Conservation (phyloP, 2,797 vertebrate species). For the Oreonectes daqikongensis region DNA sequence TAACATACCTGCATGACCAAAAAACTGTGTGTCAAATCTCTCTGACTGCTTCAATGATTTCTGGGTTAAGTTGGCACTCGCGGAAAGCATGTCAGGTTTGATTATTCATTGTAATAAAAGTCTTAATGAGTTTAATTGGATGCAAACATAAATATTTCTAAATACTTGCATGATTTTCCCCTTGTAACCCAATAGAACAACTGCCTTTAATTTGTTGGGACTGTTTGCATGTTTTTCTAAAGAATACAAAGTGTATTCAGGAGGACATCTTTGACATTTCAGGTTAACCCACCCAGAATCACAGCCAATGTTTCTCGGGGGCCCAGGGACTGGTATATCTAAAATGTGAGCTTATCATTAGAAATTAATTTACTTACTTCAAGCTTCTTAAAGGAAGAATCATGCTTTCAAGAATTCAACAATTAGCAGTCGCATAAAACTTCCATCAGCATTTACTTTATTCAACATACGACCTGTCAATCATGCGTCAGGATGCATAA, state of each 20-base stretch:
- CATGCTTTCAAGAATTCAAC: too few relatives aligned
- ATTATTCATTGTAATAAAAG: background rate
- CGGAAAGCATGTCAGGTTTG: background rate
- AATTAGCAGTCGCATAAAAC: too few relatives aligned
- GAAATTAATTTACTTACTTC: too few relatives aligned
- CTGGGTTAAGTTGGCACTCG: background rate
- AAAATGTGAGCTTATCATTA: too few relatives aligned
- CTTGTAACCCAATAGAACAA: too few relatives aligned
- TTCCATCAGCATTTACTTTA: too few relatives aligned
- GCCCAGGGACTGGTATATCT: too few relatives aligned
- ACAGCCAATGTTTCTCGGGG: too few relatives aligned
- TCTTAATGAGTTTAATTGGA: background rate
- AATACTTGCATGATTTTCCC: background rate
- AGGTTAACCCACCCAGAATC: too few relatives aligned
- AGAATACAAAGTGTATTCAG: background rate
- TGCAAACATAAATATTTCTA: background rate
- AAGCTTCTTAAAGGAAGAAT: too few relatives aligned
- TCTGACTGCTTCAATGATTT: constrained; percentile 16
- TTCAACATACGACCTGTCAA: too few relatives aligned
- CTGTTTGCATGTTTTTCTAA: background rate
- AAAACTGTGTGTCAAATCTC: constrained; percentile 56
- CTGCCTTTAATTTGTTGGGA: background rate
- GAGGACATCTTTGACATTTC: too few relatives aligned
- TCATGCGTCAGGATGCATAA: background rate
- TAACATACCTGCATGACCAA: constrained; percentile 33